Evolutionary conservation across 2,888 invertebrate genomes (phyloP), one percentile per base, ranked within the genome.

Genomic region (Heliconius hortense): DNA sequence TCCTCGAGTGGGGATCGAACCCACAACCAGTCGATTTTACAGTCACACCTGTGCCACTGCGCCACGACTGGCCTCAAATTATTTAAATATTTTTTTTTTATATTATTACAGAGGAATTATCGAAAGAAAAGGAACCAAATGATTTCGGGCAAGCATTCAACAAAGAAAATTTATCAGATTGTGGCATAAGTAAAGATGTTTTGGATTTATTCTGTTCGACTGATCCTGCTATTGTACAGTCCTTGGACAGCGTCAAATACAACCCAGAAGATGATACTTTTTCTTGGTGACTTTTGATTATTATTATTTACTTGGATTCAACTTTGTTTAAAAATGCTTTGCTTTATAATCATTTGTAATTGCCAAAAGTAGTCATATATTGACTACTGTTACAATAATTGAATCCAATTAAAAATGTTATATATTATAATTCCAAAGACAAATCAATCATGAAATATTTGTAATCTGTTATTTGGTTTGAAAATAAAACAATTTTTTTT

Each of bases 121-220:
- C 90, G n/a, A 94, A 94, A 83, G 90, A 91, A 77, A 91, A 94
- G 72, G 90, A 91, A 73, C 90, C 94, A 24, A 94, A 91, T 81
- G 89, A 92, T 82, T 95, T 92, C 81, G 91, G 91, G 82, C 94
- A 90, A 85, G 96, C 97, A 1, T 98, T 98, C 90, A 96, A 96
- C 70, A 95, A 96, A 83, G 97, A 97, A 89, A 98, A 97, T 89
- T 94, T 98, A n/a, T 97, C 97, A 0, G 98, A 98, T 87, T 98
- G 98, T 86, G 98, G 98, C 10, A 93, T 98, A 48, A 95, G 91
- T 79, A 89, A 95, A 11, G 91, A 92, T 35, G 91, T 96, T 84
- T 88, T 97, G n/a, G 94, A 95, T 80, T 94, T 95, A 76, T 96
- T 97, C 88, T 97, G 97, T 84, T 94, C 94, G 0, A 85, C 95